phyloP scores from a whole-genome alignment of 1,140 invertebrate genomes.

The Drosophila kikkawai region DNA sequence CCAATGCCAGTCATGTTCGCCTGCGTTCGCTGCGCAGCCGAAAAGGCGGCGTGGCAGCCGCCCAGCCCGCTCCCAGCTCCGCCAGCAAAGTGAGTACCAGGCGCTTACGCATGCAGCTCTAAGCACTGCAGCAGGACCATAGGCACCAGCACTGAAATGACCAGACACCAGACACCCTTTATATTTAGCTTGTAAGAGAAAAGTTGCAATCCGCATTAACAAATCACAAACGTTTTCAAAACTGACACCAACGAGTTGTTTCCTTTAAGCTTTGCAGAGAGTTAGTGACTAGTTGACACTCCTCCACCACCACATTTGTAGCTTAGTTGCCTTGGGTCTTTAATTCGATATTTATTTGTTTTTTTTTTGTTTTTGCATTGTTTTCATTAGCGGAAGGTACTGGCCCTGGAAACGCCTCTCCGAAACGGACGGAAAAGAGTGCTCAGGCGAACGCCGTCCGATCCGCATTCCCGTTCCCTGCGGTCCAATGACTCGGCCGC shows the following conservation, averaged over 20 bases:
- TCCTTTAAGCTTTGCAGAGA: conserved; percentile 25
- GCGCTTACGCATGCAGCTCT: conserved; percentile 65
- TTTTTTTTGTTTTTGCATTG: conserved; percentile 36
- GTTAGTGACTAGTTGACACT: neutral
- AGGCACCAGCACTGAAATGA: conserved; percentile 6
- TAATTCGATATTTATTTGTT: conserved; percentile 21
- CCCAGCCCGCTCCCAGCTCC: conserved; percentile 18
- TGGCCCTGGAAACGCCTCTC: conserved; percentile 63
- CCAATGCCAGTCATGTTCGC: conserved; percentile 42
- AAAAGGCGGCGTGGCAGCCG: conserved; percentile 13
- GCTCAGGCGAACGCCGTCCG: conserved; percentile 29
- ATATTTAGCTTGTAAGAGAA: conserved; percentile 29
- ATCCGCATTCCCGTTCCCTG: neutral
- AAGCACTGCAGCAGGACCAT: conserved; percentile 32
- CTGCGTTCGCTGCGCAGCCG: conserved; percentile 54
- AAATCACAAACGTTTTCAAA: conserved; percentile 50
- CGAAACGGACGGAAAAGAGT: conserved; percentile 70
- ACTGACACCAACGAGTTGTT: conserved; percentile 43
- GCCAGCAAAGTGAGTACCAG: conserved; percentile 73
- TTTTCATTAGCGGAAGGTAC: conserved; percentile 51
- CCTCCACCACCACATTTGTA: conserved; percentile 9
- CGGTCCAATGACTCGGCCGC: conserved; percentile 12
- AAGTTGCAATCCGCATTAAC: conserved; percentile 45
- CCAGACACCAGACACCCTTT: conserved; percentile 6
- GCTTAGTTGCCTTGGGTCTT: conserved; percentile 22